These are phyloP conservation scores for Drosophila ficusphila DNA, from an alignment of 1,140 invertebrate species.

Conservation along the genomic window DNA sequence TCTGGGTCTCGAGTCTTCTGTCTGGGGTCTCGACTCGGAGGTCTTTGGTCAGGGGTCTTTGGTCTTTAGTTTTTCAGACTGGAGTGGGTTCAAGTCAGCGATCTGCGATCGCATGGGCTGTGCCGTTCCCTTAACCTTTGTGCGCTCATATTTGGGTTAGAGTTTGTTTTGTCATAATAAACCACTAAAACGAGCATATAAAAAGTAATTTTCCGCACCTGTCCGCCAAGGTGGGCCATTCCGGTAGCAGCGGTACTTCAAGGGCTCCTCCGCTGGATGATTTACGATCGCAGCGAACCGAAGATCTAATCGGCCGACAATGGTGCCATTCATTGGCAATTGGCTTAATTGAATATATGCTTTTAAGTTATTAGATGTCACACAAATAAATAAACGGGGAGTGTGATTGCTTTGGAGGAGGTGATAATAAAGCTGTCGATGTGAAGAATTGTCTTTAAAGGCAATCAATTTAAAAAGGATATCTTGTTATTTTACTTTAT, in stretches of 20 bases:
- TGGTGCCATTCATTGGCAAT: conserved; percentile 45
- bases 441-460: conserved; percentile 12
- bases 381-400: conserved; percentile 22
- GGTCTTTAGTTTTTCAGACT: too few relatives aligned
- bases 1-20: too few relatives aligned
- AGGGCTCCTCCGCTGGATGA: conserved; percentile 54
- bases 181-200: conserved; percentile 80
- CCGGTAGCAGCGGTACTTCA: conserved; percentile 67
- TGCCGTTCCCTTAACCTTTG: conserved; percentile 54
- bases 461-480: conserved; percentile 8
- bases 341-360: conserved; percentile 57
- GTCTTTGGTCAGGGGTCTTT: background rate
- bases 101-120: conserved; percentile 58
- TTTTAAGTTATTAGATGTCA: conserved; percentile 27
- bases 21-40: conserved; percentile 10
- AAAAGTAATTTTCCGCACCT: conserved; percentile 83
- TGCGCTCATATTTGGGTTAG: conserved; percentile 50
- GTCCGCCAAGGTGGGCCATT: conserved; percentile 59
- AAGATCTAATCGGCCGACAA: conserved; percentile 61
- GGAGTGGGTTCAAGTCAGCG: background rate
- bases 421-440: conserved; percentile 18
- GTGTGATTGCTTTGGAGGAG: conserved; percentile 10
- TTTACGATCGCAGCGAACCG: conserved; percentile 61
- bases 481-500: background rate
- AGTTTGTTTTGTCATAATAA: conserved; percentile 80